Conservation (phyloP, 35 echinoderm and acorn worm species). For the Acanthaster planci region DNA sequence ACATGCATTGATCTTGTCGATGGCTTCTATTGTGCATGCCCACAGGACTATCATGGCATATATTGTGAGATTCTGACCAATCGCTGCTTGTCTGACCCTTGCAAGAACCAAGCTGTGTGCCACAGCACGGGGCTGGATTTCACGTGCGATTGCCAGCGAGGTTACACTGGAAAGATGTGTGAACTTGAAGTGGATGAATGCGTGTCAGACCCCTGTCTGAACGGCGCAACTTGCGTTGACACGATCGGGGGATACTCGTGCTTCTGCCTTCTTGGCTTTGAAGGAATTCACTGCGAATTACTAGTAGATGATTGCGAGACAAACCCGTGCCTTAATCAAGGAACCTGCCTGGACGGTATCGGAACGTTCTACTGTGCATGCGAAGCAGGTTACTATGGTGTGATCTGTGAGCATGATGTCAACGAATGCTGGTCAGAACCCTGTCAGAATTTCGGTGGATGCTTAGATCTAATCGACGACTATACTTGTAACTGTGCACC, state of each 20-base stretch:
- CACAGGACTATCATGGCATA: constrained; percentile 49
- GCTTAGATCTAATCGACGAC: constrained; percentile 56
- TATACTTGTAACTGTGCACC: constrained; percentile 68
- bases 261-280: constrained; percentile 59
- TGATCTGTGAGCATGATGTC: constrained; percentile 81
- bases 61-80: constrained; percentile 67
- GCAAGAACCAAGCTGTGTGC: constrained; percentile 73
- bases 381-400: constrained; percentile 65
- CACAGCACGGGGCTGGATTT: constrained; percentile 50
- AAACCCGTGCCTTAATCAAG: constrained; percentile 74
- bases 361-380: constrained; percentile 83
- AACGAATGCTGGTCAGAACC: constrained; percentile 86
- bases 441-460: constrained; percentile 68
- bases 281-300: constrained; percentile 59
- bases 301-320: constrained; percentile 75
- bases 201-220: constrained; percentile 67
- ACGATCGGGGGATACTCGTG: constrained; percentile 50
- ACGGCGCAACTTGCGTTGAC: constrained; percentile 75
- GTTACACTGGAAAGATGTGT: constrained; percentile 65
- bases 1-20: constrained; percentile 55
- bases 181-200: constrained; percentile 72
- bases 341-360: constrained; percentile 78
- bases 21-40: constrained; percentile 68
- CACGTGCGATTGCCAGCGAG: constrained; percentile 62
- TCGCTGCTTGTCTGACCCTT: constrained; percentile 60